Percentiles rank a stretch among this genome's conserved stretches.
These are phyloP conservation scores for Hystrix cristata DNA, from an alignment of 2,113 vertebrate species.

Conservation along the genomic window DNA sequence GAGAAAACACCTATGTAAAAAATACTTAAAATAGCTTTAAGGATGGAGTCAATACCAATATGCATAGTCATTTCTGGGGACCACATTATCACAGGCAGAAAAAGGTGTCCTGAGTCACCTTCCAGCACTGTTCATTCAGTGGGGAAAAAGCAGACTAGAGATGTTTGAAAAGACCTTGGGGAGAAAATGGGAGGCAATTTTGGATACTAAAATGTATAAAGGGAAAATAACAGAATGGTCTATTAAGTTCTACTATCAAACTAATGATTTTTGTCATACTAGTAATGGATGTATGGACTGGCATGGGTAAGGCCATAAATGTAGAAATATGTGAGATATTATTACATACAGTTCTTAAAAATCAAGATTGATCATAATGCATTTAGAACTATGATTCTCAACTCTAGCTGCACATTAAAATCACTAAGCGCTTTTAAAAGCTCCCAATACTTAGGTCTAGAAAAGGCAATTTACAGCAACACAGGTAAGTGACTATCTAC, in stretches of 20 bases:
- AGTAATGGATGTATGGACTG: not conserved
- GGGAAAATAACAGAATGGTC: constrained; percentile 12
- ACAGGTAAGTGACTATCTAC: not conserved
- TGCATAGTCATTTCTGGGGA: not conserved
- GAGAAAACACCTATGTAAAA: constrained; percentile 29
- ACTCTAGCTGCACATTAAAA: not conserved
- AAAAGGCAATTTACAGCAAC: not conserved
- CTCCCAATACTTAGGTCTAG: not conserved
- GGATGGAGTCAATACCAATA: not conserved
- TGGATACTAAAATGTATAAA: constrained; percentile 23
- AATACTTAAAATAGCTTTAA: not conserved
- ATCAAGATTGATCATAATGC: not conserved
- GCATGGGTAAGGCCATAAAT: not conserved
- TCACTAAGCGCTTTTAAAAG: not conserved
- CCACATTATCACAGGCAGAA: not conserved
- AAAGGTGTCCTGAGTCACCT: not conserved
- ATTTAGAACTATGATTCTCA: not conserved
- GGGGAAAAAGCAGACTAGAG: not conserved
- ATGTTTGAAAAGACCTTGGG: constrained; percentile 39
- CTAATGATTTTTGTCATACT: constrained; percentile 5
- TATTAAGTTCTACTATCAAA: constrained; percentile 12
- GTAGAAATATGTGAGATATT: not conserved
- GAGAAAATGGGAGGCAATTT: not conserved
- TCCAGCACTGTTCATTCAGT: not conserved
- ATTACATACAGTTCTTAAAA: not conserved